Evolutionary conservation across 2,113 vertebrate species (phyloP).

Genomic region (Jacana jacana): DNA sequence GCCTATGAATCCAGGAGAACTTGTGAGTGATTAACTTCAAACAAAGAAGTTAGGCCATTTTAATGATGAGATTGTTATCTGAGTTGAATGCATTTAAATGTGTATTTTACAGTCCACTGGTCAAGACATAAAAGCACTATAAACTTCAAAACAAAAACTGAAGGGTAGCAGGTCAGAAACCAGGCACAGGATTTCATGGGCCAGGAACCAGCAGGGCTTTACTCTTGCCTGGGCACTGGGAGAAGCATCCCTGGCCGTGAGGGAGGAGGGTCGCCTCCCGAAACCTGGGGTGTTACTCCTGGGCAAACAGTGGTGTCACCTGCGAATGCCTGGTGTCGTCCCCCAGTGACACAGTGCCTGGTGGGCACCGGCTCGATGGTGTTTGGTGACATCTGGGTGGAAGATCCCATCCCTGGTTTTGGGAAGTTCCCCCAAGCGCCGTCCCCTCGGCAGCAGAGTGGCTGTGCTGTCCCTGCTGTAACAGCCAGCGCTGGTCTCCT

Average conservation of each 20-base stretch:
- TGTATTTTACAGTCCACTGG: conserved; percentile 56
- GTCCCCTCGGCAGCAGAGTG: background rate
- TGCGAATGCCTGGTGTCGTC: background rate
- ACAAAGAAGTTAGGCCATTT: background rate
- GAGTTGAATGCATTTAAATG: conserved; percentile 62
- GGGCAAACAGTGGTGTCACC: rapidly evolving
- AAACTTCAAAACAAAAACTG: conserved; percentile 39
- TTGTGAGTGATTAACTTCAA: background rate
- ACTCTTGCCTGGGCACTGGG: conserved; percentile 1
- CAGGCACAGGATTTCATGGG: conserved; percentile 10
- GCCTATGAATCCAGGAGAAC: background rate
- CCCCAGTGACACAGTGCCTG: background rate
- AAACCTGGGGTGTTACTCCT: background rate
- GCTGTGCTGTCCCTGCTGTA: background rate
- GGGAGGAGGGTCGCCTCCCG: background rate
- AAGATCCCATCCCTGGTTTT: too few relatives aligned
- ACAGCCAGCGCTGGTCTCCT: conserved; percentile 49
- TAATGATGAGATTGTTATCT: conserved; percentile 61
- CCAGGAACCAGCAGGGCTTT: conserved; percentile 16
- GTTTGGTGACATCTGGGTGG: too few relatives aligned
- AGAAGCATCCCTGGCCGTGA: background rate
- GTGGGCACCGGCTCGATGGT: background rate
- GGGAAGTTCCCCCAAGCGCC: background rate
- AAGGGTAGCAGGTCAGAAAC: conserved; percentile 55
- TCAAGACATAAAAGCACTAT: conserved; percentile 35